Base-by-base conservation (phyloP, 53 echinoderm and acorn worm genomes). In the Echinometra lucunter region DNA sequence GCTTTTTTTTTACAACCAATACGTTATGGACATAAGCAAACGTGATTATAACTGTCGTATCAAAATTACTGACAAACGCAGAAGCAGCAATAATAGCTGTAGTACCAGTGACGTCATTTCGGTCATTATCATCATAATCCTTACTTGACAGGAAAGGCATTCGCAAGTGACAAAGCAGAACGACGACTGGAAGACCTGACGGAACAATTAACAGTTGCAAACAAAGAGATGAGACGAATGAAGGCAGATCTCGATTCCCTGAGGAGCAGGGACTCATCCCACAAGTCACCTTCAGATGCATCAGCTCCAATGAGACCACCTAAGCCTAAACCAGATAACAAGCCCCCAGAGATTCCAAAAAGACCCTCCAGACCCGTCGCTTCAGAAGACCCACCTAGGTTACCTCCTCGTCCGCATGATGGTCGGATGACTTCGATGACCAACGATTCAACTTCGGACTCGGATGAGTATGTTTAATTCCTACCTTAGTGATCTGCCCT, bases 221-320 rank as follows among this genome's bases (percentile, higher is more conserved):
- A n/a, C 70, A 91, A 66, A 44, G 91, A 91, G 30, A 66, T 91
- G 91, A 66, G 91, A 63, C 7, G 44, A 42, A 66, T 91, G 91
- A 91, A 91, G 21, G 40, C 67, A 42, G 91, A 66, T 23, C 13
- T 91, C 15, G 91, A 91, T 66, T 66, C 45, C 69, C 44, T 45
- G 6, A 91, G 47, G 47, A 67, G 70, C 38, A 19, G 8, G 13
- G 70, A 21, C 4, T 17, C 89, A 1, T 21, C 3, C 88, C 88
- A 57, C 11, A 15, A 57, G 53, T 32, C 12, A 21, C 53, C 53
- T 30, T 19, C 16, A 37, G 58, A 57, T 23, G 1, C 63, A 19
- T 58, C 66, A 60, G 88, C 38, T 7, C 67, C 91, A 37, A 45
- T 63, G 27, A 42, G 30, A 60, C 45, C 91, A 4, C 66, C 69